phyloP scores from a whole-genome alignment of 30 jellyfish, hydroid and myxozoan species.

The Chrysaora quinquecirrha region DNA sequence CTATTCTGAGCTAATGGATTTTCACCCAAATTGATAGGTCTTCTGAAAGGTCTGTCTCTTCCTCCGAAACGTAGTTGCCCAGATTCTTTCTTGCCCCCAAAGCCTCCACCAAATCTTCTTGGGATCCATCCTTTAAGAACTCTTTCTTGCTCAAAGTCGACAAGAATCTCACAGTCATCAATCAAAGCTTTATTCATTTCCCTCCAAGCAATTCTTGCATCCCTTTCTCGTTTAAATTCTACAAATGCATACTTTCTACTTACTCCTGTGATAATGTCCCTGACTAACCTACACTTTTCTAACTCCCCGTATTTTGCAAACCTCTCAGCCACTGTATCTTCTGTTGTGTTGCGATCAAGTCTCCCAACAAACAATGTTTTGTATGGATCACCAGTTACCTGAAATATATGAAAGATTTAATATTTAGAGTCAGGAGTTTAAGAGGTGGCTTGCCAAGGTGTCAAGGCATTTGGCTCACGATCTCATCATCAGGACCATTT shows the following conservation, averaged over 20 bases:
- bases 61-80: slow-evolving; percentile 99
- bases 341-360: slow-evolving; percentile 76
- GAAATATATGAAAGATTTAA: slow-evolving; percentile 1
- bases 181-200: slow-evolving; percentile 69
- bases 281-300: slow-evolving; percentile 74
- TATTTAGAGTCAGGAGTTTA: not conserved
- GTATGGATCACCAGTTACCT: slow-evolving; percentile 93
- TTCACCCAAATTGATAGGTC: slow-evolving; percentile 82
- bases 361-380: slow-evolving; percentile 86
- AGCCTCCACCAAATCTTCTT: slow-evolving; percentile 98
- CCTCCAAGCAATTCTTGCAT: slow-evolving; percentile 83
- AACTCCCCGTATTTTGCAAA: slow-evolving; percentile 82
- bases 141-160: slow-evolving; percentile 87
- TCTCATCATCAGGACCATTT: too few species aligned
- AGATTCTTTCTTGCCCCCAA: slow-evolving; percentile 98
- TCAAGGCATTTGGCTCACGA: too few species aligned
- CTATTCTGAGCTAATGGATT: slow-evolving; percentile 50
- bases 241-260: slow-evolving; percentile 94
- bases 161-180: slow-evolving; percentile 81
- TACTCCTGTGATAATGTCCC: slow-evolving; percentile 90
- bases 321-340: slow-evolving; percentile 31
- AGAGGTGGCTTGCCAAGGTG: not conserved
- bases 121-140: slow-evolving; percentile 95
- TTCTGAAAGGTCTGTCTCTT: slow-evolving; percentile 92
- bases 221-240: slow-evolving; percentile 88